Evolutionary conservation across 2,113 vertebrate species (phyloP).

Genomic region (Cardinalis cardinalis): DNA sequence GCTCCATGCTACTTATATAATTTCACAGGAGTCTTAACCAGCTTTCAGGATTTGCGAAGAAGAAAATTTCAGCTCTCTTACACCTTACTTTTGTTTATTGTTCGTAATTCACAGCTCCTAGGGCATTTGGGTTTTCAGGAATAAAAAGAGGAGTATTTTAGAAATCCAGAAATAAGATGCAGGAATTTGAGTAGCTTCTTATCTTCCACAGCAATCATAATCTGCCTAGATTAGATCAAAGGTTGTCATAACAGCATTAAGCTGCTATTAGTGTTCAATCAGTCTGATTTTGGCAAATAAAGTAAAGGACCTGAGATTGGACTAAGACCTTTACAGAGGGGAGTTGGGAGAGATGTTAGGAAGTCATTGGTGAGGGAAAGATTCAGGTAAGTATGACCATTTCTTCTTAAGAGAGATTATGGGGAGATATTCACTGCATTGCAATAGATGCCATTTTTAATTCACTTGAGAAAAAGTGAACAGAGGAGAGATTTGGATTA

Average conservation of each 20-base stretch:
- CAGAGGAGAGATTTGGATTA: background rate
- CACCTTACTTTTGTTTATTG: background rate
- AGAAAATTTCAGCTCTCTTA: background rate
- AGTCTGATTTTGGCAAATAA: background rate
- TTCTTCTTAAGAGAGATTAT: background rate
- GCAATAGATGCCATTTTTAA: background rate
- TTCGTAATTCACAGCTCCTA: background rate
- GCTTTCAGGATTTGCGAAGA: background rate
- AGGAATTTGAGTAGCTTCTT: background rate
- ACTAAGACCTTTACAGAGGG: background rate
- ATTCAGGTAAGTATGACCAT: slow-evolving; percentile 36
- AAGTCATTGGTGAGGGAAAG: background rate
- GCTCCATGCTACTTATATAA: background rate
- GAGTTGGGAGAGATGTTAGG: background rate
- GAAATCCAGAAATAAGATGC: background rate
- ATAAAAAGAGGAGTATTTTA: background rate
- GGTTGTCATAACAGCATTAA: background rate
- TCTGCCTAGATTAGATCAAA: background rate
- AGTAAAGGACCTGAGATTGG: background rate
- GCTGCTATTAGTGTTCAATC: background rate
- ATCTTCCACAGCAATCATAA: background rate
- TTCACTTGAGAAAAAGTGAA: background rate
- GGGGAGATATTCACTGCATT: background rate
- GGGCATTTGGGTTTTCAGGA: background rate
- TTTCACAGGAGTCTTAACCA: background rate